A percentile compares a stretch with the other conserved stretches of the same genome.
Conservation (phyloP, 2,888 invertebrate genomes). For the Eubasilissa splendida region DNA sequence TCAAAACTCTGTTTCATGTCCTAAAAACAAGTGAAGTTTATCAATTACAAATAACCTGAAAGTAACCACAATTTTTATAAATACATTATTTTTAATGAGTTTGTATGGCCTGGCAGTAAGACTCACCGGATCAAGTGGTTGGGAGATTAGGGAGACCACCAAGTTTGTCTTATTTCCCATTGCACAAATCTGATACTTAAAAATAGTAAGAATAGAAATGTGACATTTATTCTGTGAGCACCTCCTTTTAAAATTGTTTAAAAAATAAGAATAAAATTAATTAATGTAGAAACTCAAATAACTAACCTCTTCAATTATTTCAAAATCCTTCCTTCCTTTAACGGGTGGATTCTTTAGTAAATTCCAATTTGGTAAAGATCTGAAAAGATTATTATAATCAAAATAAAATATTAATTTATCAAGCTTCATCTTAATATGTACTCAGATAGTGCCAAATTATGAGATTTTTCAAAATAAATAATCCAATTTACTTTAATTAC, state of each 20-base stretch:
- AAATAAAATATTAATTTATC: background rate
- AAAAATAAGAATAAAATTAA: no score
- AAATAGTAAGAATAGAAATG: constrained; percentile 7
- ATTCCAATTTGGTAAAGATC: constrained; percentile 86
- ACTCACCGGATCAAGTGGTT: no score
- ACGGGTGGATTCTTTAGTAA: constrained; percentile 72
- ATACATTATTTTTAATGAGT: background rate
- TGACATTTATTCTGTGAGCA: background rate
- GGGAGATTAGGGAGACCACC: no score
- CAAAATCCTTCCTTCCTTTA: constrained; percentile 60
- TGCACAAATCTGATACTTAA: background rate
- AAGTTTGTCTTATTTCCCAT: no score
- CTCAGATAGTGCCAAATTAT: no score
- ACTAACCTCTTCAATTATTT: constrained; percentile 58
- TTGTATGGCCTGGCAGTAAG: no score
- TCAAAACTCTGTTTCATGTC: constrained; percentile 69
- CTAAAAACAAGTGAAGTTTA: constrained; percentile 58
- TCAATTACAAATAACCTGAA: background rate
- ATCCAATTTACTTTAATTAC: no score
- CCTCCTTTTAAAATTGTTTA: no score
- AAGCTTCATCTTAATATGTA: no score
- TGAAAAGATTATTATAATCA: constrained; percentile 60
- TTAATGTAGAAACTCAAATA: background rate
- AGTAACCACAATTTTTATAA: background rate
- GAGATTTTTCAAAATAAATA: no score